Conservation (phyloP, 2,888 invertebrate genomes). For the Sarcophaga caerulescens region DNA sequence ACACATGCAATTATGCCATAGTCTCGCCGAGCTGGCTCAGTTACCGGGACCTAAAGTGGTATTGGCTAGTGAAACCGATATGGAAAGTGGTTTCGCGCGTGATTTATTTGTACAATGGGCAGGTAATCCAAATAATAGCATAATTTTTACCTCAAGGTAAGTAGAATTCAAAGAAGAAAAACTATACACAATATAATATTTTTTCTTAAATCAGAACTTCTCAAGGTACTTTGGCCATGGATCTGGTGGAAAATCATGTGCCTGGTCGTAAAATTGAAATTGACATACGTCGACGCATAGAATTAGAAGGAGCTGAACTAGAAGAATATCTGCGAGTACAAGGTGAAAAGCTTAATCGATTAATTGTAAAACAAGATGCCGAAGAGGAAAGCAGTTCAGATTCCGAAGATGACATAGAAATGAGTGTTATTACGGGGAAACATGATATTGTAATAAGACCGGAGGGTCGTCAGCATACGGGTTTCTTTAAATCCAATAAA, state of each 20-base stretch:
- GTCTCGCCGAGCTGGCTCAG: conserved; percentile 90
- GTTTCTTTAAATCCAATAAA: conserved; percentile 93
- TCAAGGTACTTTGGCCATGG: conserved; percentile 90
- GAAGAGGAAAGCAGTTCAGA: conserved; percentile 88
- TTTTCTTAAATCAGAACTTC: conserved; percentile 84
- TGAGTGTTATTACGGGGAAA: conserved; percentile 91
- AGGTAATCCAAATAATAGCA: conserved; percentile 93
- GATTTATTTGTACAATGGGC: conserved; percentile 98
- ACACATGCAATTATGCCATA: conserved; percentile 96
- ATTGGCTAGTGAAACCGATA: conserved; percentile 95
- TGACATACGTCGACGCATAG: conserved; percentile 86
- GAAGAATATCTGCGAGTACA: conserved; percentile 88
- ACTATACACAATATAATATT: neutral
- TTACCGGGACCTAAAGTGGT: conserved; percentile 97
- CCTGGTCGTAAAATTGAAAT: conserved; percentile 87
- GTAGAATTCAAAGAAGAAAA: neutral
- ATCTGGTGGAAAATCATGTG: conserved; percentile 89
- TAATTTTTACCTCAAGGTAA: conserved; percentile 93
- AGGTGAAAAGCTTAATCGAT: conserved; percentile 82
- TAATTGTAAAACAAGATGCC: conserved; percentile 83
- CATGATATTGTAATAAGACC: conserved; percentile 94
- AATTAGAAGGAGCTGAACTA: conserved; percentile 89
- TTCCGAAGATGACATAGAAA: conserved; percentile 90
- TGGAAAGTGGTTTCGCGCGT: conserved; percentile 97
- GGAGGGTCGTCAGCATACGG: conserved; percentile 86